phyloP scores from a whole-genome alignment of 2,797 vertebrate species.

The Siniperca obscura region DNA sequence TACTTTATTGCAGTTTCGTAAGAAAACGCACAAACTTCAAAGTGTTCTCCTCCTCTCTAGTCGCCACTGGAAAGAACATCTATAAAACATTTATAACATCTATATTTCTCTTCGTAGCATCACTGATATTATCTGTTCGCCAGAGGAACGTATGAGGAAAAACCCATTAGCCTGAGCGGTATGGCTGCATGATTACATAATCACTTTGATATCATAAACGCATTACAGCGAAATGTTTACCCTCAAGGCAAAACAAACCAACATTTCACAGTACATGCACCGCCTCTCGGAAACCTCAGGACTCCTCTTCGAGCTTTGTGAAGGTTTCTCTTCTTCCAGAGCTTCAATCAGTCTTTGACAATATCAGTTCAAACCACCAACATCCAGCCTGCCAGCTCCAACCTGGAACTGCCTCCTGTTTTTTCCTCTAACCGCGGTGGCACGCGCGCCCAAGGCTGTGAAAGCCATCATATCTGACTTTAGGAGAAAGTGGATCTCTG shows the following conservation, averaged over 20 bases:
- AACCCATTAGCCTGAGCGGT: not conserved
- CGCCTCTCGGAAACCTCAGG: no score
- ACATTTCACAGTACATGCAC: not conserved
- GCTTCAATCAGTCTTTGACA: not conserved
- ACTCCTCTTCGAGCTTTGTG: not conserved
- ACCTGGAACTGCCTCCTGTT: not conserved
- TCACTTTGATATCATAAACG: slow-evolving; percentile 28
- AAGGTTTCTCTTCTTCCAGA: not conserved
- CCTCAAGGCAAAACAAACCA: slow-evolving; percentile 5
- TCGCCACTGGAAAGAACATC: not conserved
- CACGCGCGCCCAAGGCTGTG: not conserved
- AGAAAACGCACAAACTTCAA: not conserved
- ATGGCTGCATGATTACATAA: slow-evolving; percentile 28
- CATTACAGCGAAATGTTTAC: not conserved
- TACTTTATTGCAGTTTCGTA: not conserved
- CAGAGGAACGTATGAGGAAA: not conserved
- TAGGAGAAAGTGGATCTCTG: not conserved
- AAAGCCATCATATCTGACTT: not conserved
- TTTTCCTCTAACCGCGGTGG: not conserved
- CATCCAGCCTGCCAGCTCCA: not conserved
- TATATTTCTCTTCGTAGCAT: slow-evolving; percentile 13
- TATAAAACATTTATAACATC: not conserved
- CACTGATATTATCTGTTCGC: slow-evolving; percentile 10
- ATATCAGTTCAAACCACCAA: not conserved
- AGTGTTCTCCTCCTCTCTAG: not conserved